Evolutionary conservation across 2,888 invertebrate species (phyloP).

Genomic region (Gnatocerus cornutus): DNA sequence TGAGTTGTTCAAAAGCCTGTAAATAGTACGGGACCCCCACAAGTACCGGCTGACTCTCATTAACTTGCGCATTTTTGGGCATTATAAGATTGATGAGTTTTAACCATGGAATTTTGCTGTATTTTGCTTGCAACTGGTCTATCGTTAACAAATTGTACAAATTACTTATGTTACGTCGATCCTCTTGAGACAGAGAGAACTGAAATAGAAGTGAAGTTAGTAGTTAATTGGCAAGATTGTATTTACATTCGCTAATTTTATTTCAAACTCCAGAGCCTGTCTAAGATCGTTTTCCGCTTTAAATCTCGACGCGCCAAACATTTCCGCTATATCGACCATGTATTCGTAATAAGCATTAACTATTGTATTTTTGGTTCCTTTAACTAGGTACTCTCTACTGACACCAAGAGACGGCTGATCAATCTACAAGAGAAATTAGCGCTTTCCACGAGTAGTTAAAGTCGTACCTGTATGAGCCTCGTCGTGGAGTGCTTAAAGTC

Average conservation of each 20-base stretch:
- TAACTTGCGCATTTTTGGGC: conserved; percentile 60
- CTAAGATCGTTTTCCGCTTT: conserved; percentile 55
- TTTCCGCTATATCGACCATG: conserved; percentile 59
- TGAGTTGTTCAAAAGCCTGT: conserved; percentile 63
- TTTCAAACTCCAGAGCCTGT: conserved; percentile 58
- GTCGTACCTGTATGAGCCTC: conserved; percentile 51
- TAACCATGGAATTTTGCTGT: conserved; percentile 70
- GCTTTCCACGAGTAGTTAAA: conserved; percentile 1
- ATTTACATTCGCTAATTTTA: conserved; percentile 55
- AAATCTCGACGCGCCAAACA: conserved; percentile 57
- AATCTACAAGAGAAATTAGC: conserved; percentile 73
- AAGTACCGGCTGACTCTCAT: conserved; percentile 70
- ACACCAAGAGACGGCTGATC: conserved; percentile 88
- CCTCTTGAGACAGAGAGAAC: conserved; percentile 50
- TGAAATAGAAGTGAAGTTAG: conserved; percentile 25
- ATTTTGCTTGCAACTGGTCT: conserved; percentile 69
- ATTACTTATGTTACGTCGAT: conserved; percentile 49
- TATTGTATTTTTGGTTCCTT: conserved; percentile 83
- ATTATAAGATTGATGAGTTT: conserved; percentile 71
- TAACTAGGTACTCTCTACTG: conserved; percentile 85
- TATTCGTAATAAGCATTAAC: conserved; percentile 82
- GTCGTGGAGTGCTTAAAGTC: conserved; percentile 55
- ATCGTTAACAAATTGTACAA: conserved; percentile 73
- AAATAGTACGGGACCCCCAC: conserved; percentile 72
- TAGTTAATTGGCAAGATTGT: not conserved